phyloP scores from a whole-genome alignment of 2,113 vertebrate genomes.

The Lampris megalopsis region DNA sequence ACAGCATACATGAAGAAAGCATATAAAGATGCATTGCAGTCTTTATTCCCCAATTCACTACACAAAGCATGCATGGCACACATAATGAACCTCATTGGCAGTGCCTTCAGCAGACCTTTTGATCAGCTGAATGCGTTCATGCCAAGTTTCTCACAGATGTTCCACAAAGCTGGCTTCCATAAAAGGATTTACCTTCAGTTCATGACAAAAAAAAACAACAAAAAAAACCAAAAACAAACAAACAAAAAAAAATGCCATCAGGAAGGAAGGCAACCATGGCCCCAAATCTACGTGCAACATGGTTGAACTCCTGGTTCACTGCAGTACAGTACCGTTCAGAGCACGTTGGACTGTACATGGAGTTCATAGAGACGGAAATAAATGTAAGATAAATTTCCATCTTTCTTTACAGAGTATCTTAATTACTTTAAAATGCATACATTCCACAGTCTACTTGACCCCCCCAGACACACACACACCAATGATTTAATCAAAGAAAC shows the following conservation, averaged over 20 bases:
- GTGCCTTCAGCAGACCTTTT: slow-evolving; percentile 43
- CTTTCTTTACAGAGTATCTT: too few species aligned
- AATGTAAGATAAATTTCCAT: background rate
- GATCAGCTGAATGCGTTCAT: slow-evolving; percentile 39
- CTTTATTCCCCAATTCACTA: slow-evolving; percentile 39
- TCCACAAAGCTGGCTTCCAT: slow-evolving; percentile 12
- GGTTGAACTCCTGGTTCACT: slow-evolving; percentile 19
- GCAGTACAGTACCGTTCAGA: slow-evolving; percentile 22
- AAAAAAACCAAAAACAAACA: too few species aligned
- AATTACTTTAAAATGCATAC: too few species aligned
- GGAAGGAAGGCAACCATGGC: background rate
- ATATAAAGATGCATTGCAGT: slow-evolving; percentile 25
- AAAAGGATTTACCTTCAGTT: slow-evolving; percentile 20
- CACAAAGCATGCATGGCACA: slow-evolving; percentile 42
- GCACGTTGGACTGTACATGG: slow-evolving; percentile 26
- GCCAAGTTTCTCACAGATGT: slow-evolving; percentile 33
- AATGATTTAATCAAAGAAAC: background rate
- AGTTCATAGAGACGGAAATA: slow-evolving; percentile 38
- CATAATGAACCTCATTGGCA: slow-evolving; percentile 27
- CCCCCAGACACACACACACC: background rate
- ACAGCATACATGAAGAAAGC: slow-evolving; percentile 45
- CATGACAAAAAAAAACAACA: too few species aligned
- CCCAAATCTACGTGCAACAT: background rate
- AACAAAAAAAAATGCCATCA: too few species aligned
- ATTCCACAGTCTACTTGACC: too few species aligned